A percentile compares a stretch with the other conserved stretches of the same genome.
These are phyloP conservation scores for Amphiprion percula DNA, from an alignment of 2,113 vertebrate genomes.

Conservation along the genomic window DNA sequence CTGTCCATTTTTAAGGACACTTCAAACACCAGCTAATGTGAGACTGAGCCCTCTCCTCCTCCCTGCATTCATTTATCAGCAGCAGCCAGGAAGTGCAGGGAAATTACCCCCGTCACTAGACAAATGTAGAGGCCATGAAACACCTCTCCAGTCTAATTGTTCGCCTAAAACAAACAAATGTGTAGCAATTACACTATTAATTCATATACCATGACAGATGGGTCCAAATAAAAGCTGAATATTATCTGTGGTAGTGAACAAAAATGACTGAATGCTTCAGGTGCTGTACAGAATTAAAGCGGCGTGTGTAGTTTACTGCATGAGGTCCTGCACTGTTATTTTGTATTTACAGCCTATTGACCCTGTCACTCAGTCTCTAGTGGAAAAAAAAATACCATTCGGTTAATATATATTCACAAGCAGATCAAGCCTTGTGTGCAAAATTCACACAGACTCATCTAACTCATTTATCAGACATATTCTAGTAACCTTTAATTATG, in stretches of 20 bases:
- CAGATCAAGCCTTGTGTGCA: not conserved
- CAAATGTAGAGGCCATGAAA: conserved; percentile 49
- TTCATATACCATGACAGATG: conserved; percentile 12
- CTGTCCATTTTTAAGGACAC: not conserved
- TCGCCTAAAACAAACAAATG: conserved; percentile 65
- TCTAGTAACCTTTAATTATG: conserved; percentile 32
- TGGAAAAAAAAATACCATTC: too few relatives aligned
- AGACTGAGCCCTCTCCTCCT: not conserved
- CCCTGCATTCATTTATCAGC: conserved; percentile 45
- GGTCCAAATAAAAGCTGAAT: conserved; percentile 24
- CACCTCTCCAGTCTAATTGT: conserved; percentile 46
- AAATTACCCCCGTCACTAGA: conserved; percentile 47
- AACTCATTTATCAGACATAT: conserved; percentile 14
- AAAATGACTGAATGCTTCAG: not conserved
- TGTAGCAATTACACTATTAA: conserved; percentile 47
- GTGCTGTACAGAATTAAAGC: not conserved
- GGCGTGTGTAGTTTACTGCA: not conserved
- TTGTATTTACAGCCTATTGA: too few relatives aligned
- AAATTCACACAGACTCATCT: conserved; percentile 5
- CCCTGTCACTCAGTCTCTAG: too few relatives aligned
- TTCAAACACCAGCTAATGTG: not conserved
- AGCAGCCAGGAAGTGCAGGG: conserved; percentile 25
- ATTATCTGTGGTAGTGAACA: not conserved
- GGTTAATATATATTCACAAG: not conserved
- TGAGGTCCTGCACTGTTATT: too few relatives aligned